Conservation (phyloP, 2,113 vertebrate species). For the Chinchilla lanigera region DNA sequence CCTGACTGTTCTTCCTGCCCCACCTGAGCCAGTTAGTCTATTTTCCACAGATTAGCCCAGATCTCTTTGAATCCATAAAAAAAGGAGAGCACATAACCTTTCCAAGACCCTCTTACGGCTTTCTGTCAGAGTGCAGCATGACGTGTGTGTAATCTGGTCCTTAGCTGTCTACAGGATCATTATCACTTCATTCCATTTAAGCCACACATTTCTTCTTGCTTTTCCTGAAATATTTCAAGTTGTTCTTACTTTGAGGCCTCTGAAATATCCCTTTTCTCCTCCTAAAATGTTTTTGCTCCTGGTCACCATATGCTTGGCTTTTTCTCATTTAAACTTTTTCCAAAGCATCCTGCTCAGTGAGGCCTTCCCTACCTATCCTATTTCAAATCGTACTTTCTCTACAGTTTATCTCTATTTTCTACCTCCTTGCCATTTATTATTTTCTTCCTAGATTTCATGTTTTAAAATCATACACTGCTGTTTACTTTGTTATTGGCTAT, state of each 20-base stretch:
- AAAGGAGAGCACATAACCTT: background rate
- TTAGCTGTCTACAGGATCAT: background rate
- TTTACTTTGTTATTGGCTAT: slow-evolving; percentile 39
- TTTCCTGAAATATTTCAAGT: slow-evolving; percentile 17
- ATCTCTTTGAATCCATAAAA: background rate
- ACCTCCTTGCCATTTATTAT: background rate
- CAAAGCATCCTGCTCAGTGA: background rate
- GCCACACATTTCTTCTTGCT: background rate
- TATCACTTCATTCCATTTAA: background rate
- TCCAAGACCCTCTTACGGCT: background rate
- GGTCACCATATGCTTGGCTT: background rate
- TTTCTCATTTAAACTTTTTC: slow-evolving; percentile 34
- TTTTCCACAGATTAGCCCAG: background rate
- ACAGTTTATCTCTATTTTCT: background rate
- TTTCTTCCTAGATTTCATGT: background rate
- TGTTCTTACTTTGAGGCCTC: background rate
- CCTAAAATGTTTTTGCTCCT: background rate
- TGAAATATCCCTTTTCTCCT: background rate
- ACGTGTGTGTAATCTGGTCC: background rate
- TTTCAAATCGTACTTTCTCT: background rate
- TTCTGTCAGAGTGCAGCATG: background rate
- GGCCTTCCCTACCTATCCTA: background rate
- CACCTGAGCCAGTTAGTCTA: background rate
- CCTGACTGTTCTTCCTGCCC: background rate
- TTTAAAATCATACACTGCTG: slow-evolving; percentile 4